phyloP scores from a whole-genome alignment of 2,113 vertebrate genomes.

The Leptodactylus fuscus region DNA sequence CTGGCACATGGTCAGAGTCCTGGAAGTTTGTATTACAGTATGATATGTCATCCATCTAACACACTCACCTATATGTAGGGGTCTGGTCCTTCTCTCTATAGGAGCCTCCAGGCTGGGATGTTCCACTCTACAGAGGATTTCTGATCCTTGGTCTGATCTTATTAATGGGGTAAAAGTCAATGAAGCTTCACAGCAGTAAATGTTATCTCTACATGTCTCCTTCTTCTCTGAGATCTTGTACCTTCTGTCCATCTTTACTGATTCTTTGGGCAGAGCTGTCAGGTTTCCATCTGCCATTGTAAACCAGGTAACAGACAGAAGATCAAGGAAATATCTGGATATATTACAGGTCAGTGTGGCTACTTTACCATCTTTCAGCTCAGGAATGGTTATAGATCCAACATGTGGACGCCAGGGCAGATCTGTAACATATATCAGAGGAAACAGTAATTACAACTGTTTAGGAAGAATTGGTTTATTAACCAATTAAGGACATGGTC shows the following conservation, averaged over 20 bases:
- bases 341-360: slow-evolving; percentile 2
- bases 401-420: background rate
- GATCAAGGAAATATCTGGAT: slow-evolving; percentile 36
- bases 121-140: background rate
- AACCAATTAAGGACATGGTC: too few relatives aligned
- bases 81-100: background rate
- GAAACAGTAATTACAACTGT: too few relatives aligned
- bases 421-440: background rate
- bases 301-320: slow-evolving; percentile 13
- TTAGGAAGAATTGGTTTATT: background rate
- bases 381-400: background rate
- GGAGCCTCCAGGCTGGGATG: too few relatives aligned
- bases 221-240: background rate
- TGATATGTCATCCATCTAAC: too few relatives aligned
- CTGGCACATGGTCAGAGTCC: too few relatives aligned
- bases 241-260: background rate
- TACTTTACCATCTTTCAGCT: background rate
- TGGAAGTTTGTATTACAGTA: too few relatives aligned
- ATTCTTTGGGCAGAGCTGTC: background rate
- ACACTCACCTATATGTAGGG: slow-evolving; percentile 1
- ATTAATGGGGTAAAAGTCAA: background rate
- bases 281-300: background rate
- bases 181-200: background rate
- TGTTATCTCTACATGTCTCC: background rate
- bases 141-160: background rate